Evolutionary conservation across 2,797 vertebrate species (phyloP).

Genomic region (Acestrorhynchus altus): DNA sequence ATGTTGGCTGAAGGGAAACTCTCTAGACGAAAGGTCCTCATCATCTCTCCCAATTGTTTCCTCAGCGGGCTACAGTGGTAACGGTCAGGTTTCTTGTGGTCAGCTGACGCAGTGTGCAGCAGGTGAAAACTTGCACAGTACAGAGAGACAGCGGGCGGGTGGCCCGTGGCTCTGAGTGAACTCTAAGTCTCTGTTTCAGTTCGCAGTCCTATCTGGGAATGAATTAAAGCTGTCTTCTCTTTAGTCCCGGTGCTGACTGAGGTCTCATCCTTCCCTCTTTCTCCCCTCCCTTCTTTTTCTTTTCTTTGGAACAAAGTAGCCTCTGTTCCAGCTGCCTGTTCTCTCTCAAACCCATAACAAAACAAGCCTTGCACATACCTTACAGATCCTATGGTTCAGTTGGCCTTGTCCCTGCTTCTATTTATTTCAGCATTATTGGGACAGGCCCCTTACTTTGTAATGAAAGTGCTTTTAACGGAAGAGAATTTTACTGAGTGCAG

Average conservation of each 20-base stretch:
- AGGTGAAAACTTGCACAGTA: slow-evolving; percentile 10
- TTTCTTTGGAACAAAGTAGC: neutral
- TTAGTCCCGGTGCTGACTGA: neutral
- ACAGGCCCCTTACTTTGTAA: too few species aligned
- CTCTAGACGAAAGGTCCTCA: too few species aligned
- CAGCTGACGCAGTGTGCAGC: neutral
- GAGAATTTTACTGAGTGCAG: too few species aligned
- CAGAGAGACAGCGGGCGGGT: neutral
- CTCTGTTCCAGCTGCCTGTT: neutral
- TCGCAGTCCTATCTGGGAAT: neutral
- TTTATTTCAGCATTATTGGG: too few species aligned
- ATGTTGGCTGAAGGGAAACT: too few species aligned
- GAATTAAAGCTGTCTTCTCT: neutral
- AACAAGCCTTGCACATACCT: slow-evolving; percentile 41
- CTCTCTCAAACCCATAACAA: slow-evolving; percentile 2
- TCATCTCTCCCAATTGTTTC: too few species aligned
- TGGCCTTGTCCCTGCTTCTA: neutral
- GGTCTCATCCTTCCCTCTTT: neutral
- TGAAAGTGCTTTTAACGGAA: too few species aligned
- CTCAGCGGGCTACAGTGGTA: neutral
- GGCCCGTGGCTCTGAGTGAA: neutral
- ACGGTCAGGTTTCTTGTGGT: neutral
- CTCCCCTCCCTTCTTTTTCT: neutral
- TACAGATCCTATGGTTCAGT: slow-evolving; percentile 17
- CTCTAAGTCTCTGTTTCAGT: neutral